These are phyloP conservation scores for Cotesia congregata DNA, from an alignment of 2,888 invertebrate genomes.

Conservation along the genomic window DNA sequence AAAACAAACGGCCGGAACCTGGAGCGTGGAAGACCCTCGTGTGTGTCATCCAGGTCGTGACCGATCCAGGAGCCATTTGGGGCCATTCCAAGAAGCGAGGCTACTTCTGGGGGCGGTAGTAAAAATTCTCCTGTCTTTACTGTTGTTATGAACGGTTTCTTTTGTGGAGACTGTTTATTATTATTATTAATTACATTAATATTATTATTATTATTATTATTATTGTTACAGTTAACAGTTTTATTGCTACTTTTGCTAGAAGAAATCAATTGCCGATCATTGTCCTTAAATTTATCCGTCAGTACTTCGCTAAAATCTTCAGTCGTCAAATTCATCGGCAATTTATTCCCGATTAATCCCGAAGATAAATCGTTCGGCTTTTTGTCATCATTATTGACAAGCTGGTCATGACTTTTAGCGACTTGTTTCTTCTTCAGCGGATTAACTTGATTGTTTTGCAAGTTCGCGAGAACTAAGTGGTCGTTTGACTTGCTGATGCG, in stretches of 20 bases:
- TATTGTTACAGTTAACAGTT: slow-evolving; percentile 33
- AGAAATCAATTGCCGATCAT: slow-evolving; percentile 66
- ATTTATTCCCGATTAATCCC: slow-evolving; percentile 33
- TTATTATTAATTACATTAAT: slow-evolving; percentile 26
- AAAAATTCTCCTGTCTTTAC: slow-evolving; percentile 85
- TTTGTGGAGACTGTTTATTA: slow-evolving; percentile 16
- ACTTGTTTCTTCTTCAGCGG: slow-evolving; percentile 64
- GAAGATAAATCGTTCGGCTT: slow-evolving; percentile 43
- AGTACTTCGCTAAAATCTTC: slow-evolving; percentile 79
- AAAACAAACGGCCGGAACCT: slow-evolving; percentile 58
- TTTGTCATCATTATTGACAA: slow-evolving; percentile 59
- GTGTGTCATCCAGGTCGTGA: slow-evolving; percentile 43
- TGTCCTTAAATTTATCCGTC: slow-evolving; percentile 79
- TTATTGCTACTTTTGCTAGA: slow-evolving; percentile 48
- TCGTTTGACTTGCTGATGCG: slow-evolving; percentile 64
- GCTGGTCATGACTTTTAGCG: slow-evolving; percentile 70
- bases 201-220: slow-evolving; percentile 12
- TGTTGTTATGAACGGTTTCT: slow-evolving; percentile 82
- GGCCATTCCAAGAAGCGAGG: slow-evolving; percentile 76
- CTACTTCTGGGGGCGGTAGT: slow-evolving; percentile 82
- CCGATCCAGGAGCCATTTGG: slow-evolving; percentile 49
- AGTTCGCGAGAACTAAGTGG: slow-evolving; percentile 58
- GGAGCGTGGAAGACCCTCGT: slow-evolving; percentile 52
- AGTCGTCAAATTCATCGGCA: slow-evolving; percentile 68
- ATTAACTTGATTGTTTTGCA: slow-evolving; percentile 60